Evolutionary conservation across 2,113 vertebrate species (phyloP), one percentile per base, ranked within the genome.

Genomic region (Coregonus clupeaformis): DNA sequence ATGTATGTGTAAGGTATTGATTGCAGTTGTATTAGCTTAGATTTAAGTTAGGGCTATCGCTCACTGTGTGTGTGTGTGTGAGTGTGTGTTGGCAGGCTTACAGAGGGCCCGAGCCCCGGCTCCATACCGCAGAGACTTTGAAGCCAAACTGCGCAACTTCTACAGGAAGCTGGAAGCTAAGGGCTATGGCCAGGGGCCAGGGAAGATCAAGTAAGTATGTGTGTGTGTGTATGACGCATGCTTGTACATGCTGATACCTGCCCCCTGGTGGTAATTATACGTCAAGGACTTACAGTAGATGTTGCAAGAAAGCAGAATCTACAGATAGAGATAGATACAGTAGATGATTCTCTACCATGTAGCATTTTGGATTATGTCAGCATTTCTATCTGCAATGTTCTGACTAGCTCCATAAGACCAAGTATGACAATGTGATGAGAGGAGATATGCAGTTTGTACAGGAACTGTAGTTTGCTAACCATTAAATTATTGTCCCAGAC

Each of bases 101-200:
- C 96, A 98, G 87, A 94, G 97, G 85, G 96, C 97, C 74, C 93
- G 97, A 84, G 97, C 98, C 47, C 98, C 98, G 12, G 98, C 98
- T 77, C 98, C 98, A 0, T 99, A 99, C 84, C 95, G 97, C 82
- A 96, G 98, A 91, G 98, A 99, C 89, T 99, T 99, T 45, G 97
- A 99, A 86, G 97, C 98, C 82, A 99, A 99, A 87, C 93, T 99
- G 36, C 94, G 98, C 80, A 99, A 98, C 88, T 98, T 99, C 90
- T 99, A 98, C 88, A 92, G 97, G 87, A 99, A 99, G 88, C 90
- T 99, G 78, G 97, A 98, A 92, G 97, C 96, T 82, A 99, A 99
- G 93, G 98, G 97, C 66, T 99, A 97, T 80, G 98, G 97, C 22
- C 97, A 98, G 84, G 98, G 98, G 69, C 98, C 98, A 27, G 98